Evolutionary conservation across 2,797 vertebrate genomes (phyloP).

Genomic region (Poeciliopsis infans): DNA sequence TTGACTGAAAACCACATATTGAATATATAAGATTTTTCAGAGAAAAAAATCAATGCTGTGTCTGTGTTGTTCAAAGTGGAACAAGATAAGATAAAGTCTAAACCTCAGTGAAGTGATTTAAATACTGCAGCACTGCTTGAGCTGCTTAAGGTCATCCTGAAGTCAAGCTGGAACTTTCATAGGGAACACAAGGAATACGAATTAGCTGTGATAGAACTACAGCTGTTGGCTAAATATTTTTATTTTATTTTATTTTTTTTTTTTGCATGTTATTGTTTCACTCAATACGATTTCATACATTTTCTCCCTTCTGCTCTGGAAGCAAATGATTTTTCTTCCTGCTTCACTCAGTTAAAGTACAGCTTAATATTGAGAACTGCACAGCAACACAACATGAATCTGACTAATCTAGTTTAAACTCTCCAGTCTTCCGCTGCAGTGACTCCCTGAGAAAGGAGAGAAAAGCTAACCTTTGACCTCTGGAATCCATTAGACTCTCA

Average conservation of each 20-base stretch:
- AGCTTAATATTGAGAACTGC: neutral
- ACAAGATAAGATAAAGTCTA: conserved; percentile 27
- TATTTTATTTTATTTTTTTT: neutral
- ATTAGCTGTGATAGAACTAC: conserved; percentile 17
- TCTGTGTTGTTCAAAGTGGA: conserved; percentile 24
- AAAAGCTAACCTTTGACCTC: conserved; percentile 32
- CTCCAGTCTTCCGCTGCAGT: conserved; percentile 9
- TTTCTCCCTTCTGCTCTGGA: neutral
- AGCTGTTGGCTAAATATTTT: neutral
- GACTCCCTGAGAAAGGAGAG: conserved; percentile 25
- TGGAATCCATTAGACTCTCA: conserved; percentile 44
- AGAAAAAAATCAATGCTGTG: conserved; percentile 34
- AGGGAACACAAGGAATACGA: conserved; percentile 21
- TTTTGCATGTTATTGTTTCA: neutral
- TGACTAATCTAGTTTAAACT: conserved; percentile 6
- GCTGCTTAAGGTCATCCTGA: conserved; percentile 17
- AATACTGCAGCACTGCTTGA: conserved; percentile 10
- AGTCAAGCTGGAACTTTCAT: conserved; percentile 14
- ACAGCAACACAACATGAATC: neutral
- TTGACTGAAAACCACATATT: conserved; percentile 33
- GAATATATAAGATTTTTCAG: conserved; percentile 25
- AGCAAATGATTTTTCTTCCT: neutral
- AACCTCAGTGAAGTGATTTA: conserved; percentile 4
- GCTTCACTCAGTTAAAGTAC: neutral
- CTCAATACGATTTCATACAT: neutral